phyloP scores from a whole-genome alignment of 2,888 invertebrate species.

The Macaria notata region DNA sequence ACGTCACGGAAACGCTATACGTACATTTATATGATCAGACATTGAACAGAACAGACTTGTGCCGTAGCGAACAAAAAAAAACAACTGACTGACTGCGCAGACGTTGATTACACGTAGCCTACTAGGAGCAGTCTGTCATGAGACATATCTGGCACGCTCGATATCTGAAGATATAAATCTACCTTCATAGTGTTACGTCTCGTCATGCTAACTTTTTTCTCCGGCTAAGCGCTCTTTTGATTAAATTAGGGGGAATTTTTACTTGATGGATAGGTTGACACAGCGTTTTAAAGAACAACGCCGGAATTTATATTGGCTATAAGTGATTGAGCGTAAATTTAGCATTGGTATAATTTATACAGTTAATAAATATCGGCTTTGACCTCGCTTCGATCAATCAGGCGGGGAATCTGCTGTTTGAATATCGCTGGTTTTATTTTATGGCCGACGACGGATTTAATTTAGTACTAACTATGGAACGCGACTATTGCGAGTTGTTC shows the following conservation, averaged over 20 bases:
- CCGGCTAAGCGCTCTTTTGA: constrained; percentile 79
- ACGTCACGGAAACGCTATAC: constrained; percentile 42
- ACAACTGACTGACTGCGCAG: no score
- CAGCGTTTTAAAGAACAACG: constrained; percentile 73
- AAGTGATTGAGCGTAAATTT: constrained; percentile 74
- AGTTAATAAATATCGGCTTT: constrained; percentile 67
- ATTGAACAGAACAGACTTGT: no score
- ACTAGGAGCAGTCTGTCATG: no score
- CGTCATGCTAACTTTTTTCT: constrained; percentile 76
- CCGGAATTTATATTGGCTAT: constrained; percentile 76
- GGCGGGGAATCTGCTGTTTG: constrained; percentile 41
- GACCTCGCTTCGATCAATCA: constrained; percentile 44
- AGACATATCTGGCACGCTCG: no score
- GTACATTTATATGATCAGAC: no score
- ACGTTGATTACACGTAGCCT: no score
- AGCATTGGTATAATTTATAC: constrained; percentile 62
- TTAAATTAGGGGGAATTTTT: constrained; percentile 81
- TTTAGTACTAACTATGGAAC: constrained; percentile 3
- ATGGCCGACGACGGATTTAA: constrained; percentile 19
- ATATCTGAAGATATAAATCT: no score
- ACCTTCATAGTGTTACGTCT: constrained; percentile 50
- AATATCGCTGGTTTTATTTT: constrained; percentile 25
- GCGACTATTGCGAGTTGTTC: neutral
- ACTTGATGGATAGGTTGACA: constrained; percentile 80
- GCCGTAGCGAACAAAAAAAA: no score